Percentiles rank a stretch among this genome's conserved stretches.
Evolutionary conservation across 1,140 invertebrate genomes (phyloP).

Genomic region (Bombus fervidus): DNA sequence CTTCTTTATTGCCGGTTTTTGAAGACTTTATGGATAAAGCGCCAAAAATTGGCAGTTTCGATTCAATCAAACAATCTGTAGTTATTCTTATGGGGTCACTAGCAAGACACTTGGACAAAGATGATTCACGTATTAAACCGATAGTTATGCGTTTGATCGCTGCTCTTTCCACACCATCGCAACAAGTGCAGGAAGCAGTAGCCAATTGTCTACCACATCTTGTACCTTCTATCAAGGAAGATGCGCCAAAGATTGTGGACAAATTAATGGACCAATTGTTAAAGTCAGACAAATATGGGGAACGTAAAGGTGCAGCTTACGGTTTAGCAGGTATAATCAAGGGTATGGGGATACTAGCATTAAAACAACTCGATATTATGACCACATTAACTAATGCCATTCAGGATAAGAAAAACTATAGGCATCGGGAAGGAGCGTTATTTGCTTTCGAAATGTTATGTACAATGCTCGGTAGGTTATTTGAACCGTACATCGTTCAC

Average conservation of each 20-base stretch:
- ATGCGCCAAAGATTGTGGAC: constrained; percentile 93
- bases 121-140: constrained; percentile 93
- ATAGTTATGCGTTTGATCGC: constrained; percentile 95
- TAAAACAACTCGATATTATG: constrained; percentile 98
- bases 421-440: constrained; percentile 95
- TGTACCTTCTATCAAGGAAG: constrained; percentile 95
- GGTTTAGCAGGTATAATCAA: constrained; percentile 95
- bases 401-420: constrained; percentile 98
- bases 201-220: constrained; percentile 97
- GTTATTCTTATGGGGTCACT: constrained; percentile 98
- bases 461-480: constrained; percentile 95
- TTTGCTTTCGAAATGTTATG: constrained; percentile 99
- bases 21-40: constrained; percentile 95
- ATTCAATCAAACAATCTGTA: constrained; percentile 96
- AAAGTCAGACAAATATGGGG: constrained; percentile 98
- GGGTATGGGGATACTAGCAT: constrained; percentile 96
- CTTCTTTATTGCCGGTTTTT: constrained; percentile 91
- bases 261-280: constrained; percentile 94
- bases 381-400: constrained; percentile 96
- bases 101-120: constrained; percentile 96
- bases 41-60: constrained; percentile 94
- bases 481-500: constrained; percentile 99
- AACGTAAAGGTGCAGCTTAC: constrained; percentile 95
- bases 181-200: constrained; percentile 98
- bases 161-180: constrained; percentile 97